Evolutionary conservation across 2,113 vertebrate species (phyloP), one percentile per base, ranked within the genome.

Genomic region (Scytalopus superciliaris): DNA sequence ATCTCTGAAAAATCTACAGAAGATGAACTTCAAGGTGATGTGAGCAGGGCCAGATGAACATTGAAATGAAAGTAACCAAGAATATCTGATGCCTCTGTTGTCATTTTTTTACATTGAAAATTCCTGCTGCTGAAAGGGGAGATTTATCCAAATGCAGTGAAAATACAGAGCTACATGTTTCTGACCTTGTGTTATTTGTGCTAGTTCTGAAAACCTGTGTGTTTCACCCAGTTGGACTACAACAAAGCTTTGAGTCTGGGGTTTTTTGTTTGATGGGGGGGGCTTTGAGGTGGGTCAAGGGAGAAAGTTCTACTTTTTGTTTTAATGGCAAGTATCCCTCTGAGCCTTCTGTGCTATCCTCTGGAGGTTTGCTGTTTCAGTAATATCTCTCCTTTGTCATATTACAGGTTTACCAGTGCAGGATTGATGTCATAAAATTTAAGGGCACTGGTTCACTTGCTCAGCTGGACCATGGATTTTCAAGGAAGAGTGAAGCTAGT

Each of bases 401-500:
- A n/a, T 87, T 79, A 17, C 45, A 84, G 22, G 14, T 68, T 92
- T 3, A 3, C 15, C 50, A 84, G 9, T 37, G 69, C 24, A 84
- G 21, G 84, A 86, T 19, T 69, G 33, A 66, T 91, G 40, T 80
- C 5, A 87, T 56, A 85, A 94, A 91, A 92, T 63, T 28, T 93
- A 63, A 91, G 69, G 81, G 64, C 57, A 89, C 39, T 67, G n/a
- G 62, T 89, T 97, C 78, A 90, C 60, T 90, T 95, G 13, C 39
- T 95, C 56, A 70, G 84, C 64, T 79, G 88, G 24, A 87, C 15
- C 33, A 35, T 31, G n/a, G 35, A 91, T 92, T 91, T 96, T 74
- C 91, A 66, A 80, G 30, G 83, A 87, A 95, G 64, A 45, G 19
- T 33, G 89, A 79, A 95, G 66, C 44, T 39, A 68, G 81, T 77